Conservation (phyloP, 2,113 vertebrate species). For the Corythornis cristatus region DNA sequence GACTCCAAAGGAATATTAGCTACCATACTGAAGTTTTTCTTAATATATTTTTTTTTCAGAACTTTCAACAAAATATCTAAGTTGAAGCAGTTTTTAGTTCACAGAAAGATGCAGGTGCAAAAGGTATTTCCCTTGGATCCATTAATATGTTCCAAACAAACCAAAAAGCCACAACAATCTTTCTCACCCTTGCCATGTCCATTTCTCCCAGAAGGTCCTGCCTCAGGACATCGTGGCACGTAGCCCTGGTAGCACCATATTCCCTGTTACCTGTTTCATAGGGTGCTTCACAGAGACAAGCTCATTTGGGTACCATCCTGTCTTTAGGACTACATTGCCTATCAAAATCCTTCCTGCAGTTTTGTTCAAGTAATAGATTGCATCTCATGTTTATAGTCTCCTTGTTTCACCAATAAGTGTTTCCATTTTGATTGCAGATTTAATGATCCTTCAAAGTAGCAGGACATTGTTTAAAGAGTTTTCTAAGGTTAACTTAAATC, state of each 20-base stretch:
- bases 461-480: neutral
- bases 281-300: neutral
- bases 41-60: neutral
- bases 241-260: neutral
- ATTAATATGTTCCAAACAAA: neutral
- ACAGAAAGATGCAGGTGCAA: neutral
- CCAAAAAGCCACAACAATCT: neutral
- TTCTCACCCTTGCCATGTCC: neutral
- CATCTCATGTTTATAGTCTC: neutral
- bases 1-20: neutral
- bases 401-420: neutral
- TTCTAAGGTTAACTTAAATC: neutral
- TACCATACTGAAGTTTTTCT: neutral
- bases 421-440: neutral
- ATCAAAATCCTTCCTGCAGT: neutral
- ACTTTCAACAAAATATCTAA: neutral
- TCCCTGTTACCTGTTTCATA: accelerated
- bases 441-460: neutral
- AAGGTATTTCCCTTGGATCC: neutral
- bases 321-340: neutral
- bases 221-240: neutral
- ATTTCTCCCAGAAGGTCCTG: neutral
- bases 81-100: neutral
- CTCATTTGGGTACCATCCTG: neutral
- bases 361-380: neutral